A percentile compares a stretch with the other conserved stretches of the same genome.
These are phyloP conservation scores for Scylla paramamosain DNA, from an alignment of 1,140 invertebrate species.

Conservation along the genomic window DNA sequence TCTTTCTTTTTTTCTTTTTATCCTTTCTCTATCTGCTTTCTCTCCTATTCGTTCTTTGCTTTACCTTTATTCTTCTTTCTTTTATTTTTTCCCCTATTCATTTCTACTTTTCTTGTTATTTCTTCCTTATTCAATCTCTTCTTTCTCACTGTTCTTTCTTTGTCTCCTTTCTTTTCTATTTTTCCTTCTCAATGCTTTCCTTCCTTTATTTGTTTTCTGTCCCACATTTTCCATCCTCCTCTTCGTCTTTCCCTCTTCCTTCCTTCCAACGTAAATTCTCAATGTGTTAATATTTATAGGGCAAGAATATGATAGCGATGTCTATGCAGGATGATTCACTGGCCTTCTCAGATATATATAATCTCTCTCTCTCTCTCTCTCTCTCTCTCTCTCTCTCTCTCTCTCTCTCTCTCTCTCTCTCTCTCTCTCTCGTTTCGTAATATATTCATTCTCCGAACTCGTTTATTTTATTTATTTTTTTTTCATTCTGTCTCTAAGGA, in stretches of 20 bases:
- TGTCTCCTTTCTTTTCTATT: background rate
- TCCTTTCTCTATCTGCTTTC: background rate
- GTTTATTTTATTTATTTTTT: background rate
- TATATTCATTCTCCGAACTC: background rate
- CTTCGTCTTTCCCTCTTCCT: background rate
- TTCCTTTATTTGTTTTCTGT: background rate
- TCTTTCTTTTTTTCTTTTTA: background rate
- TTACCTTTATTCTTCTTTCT: background rate
- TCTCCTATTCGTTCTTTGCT: background rate
- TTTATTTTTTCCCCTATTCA: background rate
- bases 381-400: constrained; percentile 6
- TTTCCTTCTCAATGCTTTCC: background rate
- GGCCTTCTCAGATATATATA: background rate
- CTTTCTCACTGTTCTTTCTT: background rate
- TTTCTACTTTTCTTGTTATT: background rate
- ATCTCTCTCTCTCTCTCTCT: background rate
- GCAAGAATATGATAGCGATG: background rate
- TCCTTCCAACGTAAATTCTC: background rate
- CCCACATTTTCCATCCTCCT: background rate
- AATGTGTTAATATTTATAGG: background rate
- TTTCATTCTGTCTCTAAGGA: background rate
- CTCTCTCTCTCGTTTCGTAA: background rate
- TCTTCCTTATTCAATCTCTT: background rate
- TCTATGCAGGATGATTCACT: background rate
- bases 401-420: constrained; percentile 20